Base-by-base conservation (phyloP, 2,797 vertebrate genomes). In the Notoglanidium macrostoma region DNA sequence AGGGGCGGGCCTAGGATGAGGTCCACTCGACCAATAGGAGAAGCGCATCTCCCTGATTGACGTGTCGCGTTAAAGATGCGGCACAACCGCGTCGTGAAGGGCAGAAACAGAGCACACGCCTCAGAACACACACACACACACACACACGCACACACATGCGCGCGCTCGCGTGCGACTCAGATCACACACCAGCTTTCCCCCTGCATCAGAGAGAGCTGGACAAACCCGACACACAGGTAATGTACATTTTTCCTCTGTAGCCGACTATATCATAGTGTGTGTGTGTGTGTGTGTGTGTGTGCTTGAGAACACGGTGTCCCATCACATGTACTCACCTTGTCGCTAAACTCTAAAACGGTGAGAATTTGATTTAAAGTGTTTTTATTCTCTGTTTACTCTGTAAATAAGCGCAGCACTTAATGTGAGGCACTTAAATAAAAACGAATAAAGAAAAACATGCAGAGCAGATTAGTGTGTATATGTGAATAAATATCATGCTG, bases 401-500 rank as follows among this genome's bases (percentile, higher is more conserved):
- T 17, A 73, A 73, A 26, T 73, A 5, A 73, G 40, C 2, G 14
- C 29, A 68, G 35, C 2, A 44, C 2, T 59, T 59, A 26, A 23
- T 26, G 12, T 2, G 1, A 40, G 17, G 7, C 6, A 1, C 1
- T 74, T 26, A 46, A n/a, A n/a, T 49, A 14, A 26, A 76, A 54
- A 2, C 15, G 51, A 54, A 54, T 12, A 54, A 14, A 54, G 11
- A 54, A 14, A 51, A 8, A 46, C 2, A 46, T 46, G 8, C 1
- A 14, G 26, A 29, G n/a, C 21, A 14, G 46, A 15, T 46, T 46
- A 44, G 32, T 81, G 35, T 82, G 8, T 49, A 3, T 82, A 4
- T 65, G 14, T 49, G 6, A 29, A 19, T 65, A 82, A 82, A 82
- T 82, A 46, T 82, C 46, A 44, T 85, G 72, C 79, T 87, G 49